Conservation (phyloP, 1,140 invertebrate genomes). For the Nasonia vitripennis region DNA sequence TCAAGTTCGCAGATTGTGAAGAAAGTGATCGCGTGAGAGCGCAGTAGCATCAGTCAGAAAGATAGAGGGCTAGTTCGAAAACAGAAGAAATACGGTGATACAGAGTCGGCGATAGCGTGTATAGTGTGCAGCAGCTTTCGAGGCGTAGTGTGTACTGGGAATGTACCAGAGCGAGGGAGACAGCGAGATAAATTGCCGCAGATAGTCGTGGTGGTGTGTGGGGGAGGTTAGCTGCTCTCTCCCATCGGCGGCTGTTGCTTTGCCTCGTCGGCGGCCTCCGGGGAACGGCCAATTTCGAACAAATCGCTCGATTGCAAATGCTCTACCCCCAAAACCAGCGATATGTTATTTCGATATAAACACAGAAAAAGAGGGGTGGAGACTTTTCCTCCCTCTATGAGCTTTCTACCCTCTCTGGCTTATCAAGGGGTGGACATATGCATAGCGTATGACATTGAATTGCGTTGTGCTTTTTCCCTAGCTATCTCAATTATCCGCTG, state of each 20-base stretch:
- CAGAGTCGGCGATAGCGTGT: not conserved
- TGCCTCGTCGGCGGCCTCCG: not conserved
- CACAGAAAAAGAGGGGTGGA: not conserved
- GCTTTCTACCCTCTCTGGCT: not conserved
- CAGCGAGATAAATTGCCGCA: constrained; percentile 37
- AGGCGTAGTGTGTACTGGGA: not conserved
- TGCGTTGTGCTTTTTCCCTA: not conserved
- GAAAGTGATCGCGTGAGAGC: not conserved
- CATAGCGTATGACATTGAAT: not conserved
- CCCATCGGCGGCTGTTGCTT: constrained; percentile 7
- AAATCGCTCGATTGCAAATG: constrained; percentile 36
- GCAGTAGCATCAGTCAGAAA: not conserved
- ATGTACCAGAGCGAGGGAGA: not conserved
- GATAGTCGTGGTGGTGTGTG: not conserved
- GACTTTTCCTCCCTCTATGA: not conserved
- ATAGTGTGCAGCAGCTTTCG: not conserved
- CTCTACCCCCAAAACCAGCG: not conserved
- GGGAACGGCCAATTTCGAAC: constrained; percentile 29
- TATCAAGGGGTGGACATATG: not conserved
- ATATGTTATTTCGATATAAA: constrained; percentile 17
- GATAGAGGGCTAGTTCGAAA: not conserved
- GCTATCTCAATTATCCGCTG: constrained; percentile 10
- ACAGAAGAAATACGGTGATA: not conserved
- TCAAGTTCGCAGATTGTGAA: not conserved
- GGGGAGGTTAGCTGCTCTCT: not conserved